Conservation (phyloP, 92 coral and sea anemone genomes). For the Palythoa heliodiscus region DNA sequence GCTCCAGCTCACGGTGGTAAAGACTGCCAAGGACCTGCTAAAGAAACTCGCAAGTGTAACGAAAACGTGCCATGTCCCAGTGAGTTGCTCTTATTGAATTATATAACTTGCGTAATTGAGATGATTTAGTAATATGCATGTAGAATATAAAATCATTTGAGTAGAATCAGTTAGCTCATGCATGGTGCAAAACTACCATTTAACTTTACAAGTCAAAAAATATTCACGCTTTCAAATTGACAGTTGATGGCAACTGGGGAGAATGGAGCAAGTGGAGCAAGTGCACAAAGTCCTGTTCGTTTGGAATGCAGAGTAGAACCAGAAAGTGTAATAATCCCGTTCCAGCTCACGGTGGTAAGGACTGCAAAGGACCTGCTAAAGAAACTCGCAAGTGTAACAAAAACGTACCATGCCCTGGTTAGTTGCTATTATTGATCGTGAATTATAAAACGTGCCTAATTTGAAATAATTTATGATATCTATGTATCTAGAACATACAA, state of each 20-base stretch:
- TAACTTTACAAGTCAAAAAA: too few relatives aligned
- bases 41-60: conserved; percentile 35
- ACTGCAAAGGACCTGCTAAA: conserved; percentile 4
- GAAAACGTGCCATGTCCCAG: background rate
- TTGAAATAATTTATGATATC: too few relatives aligned
- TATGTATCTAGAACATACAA: too few relatives aligned
- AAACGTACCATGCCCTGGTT: background rate
- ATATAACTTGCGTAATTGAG: too few relatives aligned
- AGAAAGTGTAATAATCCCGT: background rate
- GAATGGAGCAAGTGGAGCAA: too few relatives aligned
- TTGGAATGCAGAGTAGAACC: background rate
- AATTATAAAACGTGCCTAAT: too few relatives aligned
- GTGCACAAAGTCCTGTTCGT: conserved; percentile 9
- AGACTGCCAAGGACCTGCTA: conserved; percentile 9
- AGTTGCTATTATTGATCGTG: background rate
- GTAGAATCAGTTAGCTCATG: too few relatives aligned
- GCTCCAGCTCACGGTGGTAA: conserved; percentile 33
- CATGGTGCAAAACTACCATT: background rate
- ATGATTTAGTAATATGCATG: too few relatives aligned
- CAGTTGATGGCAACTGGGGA: too few relatives aligned
- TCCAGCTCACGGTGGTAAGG: conserved; percentile 33
- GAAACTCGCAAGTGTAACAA: conserved; percentile 34
- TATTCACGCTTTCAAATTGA: too few relatives aligned
- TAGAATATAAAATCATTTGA: background rate
- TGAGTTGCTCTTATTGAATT: too few relatives aligned